Conservation (phyloP, 2,113 vertebrate species). For the Probosciger aterrimus region DNA sequence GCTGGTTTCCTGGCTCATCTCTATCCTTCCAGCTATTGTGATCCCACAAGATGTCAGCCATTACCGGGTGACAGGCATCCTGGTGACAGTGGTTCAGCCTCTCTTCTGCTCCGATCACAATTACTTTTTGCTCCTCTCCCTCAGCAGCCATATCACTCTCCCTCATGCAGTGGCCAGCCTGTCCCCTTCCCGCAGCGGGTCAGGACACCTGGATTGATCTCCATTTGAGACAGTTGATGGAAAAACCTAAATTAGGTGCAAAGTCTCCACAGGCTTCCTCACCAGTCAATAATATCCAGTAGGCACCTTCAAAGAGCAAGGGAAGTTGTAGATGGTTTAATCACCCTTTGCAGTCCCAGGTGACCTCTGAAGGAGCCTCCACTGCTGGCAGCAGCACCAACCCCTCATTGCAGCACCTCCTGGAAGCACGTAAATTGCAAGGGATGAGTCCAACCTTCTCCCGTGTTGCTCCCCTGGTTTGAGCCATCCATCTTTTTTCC, state of each 20-base stretch:
- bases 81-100: neutral
- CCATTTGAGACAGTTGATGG: neutral
- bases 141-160: neutral
- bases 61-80: neutral
- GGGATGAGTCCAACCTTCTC: neutral
- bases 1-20: neutral
- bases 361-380: neutral
- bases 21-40: neutral
- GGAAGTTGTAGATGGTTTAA: neutral
- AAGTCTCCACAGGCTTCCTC: neutral
- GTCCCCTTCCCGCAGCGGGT: neutral
- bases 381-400: neutral
- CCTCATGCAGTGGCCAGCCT: neutral
- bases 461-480: rapidly evolving
- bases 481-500: neutral
- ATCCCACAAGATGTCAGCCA: neutral
- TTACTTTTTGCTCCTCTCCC: neutral
- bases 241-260: neutral
- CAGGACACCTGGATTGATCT: neutral
- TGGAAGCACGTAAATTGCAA: neutral
- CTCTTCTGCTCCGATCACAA: neutral
- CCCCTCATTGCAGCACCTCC: neutral
- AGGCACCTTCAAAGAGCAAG: neutral
- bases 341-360: neutral
- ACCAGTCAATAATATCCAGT: neutral